Evolutionary conservation across 2,797 vertebrate species (phyloP).

Genomic region (Trachops cirrhosus): DNA sequence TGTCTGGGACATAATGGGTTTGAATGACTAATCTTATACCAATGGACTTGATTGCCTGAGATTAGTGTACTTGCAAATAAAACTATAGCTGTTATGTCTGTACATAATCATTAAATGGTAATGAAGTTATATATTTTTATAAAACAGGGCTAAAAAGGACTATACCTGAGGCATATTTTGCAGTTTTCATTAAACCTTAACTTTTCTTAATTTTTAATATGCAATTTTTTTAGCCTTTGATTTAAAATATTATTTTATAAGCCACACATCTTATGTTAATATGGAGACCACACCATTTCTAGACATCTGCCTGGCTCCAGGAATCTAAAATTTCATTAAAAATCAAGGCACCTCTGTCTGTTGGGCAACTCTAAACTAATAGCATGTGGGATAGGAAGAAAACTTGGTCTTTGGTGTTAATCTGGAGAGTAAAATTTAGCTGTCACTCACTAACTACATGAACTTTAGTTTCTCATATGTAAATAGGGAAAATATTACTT

Average conservation of each 20-base stretch:
- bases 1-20: background rate
- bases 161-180: background rate
- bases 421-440: background rate
- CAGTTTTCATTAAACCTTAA: background rate
- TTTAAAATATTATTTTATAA: slow-evolving; percentile 2
- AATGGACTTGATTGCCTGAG: background rate
- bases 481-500: background rate
- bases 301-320: background rate
- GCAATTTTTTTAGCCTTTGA: background rate
- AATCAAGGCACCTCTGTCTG: background rate
- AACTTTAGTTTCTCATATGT: background rate
- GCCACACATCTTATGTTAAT: background rate
- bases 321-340: background rate
- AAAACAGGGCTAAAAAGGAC: background rate
- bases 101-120: background rate
- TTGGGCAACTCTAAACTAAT: background rate
- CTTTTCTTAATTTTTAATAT: slow-evolving; percentile 23
- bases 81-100: background rate
- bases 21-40: background rate
- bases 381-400: background rate
- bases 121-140: background rate
- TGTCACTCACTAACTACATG: background rate
- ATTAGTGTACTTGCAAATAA: background rate
- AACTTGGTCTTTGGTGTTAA: slow-evolving; percentile 9
- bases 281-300: background rate